phyloP scores from a whole-genome alignment of 2,888 invertebrate species.

The Drosophila koepferae region DNA sequence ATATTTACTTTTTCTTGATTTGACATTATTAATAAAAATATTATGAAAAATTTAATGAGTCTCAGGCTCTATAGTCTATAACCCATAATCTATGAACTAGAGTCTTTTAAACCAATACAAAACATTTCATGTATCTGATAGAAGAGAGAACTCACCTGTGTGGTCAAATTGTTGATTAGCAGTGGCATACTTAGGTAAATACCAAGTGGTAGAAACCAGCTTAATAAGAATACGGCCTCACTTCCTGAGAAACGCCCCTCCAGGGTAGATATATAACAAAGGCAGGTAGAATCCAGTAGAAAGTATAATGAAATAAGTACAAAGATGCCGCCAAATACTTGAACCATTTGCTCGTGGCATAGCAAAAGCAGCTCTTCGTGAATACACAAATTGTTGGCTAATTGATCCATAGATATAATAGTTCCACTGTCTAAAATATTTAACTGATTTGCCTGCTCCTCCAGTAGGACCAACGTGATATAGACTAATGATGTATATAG shows the following conservation, averaged over 20 bases:
- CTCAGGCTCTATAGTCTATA: too few relatives aligned
- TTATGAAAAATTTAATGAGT: too few relatives aligned
- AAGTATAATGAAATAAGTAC: conserved; percentile 30
- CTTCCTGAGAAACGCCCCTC: neutral
- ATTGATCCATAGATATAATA: neutral
- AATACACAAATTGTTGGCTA: conserved; percentile 13
- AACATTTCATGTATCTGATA: neutral
- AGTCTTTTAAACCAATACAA: neutral
- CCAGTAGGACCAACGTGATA: conserved; percentile 9
- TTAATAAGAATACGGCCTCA: neutral
- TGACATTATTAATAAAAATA: too few relatives aligned
- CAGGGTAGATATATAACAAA: conserved; percentile 7
- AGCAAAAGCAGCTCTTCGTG: conserved; percentile 49
- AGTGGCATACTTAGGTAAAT: conserved; percentile 42
- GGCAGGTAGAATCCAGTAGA: conserved; percentile 29
- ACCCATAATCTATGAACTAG: too few relatives aligned
- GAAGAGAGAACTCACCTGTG: conserved; percentile 21
- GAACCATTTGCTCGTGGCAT: conserved; percentile 31
- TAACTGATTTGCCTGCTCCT: conserved; percentile 18
- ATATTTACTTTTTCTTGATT: too few relatives aligned
- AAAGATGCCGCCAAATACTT: conserved; percentile 45
- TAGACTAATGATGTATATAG: conserved; percentile 33
- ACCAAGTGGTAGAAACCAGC: conserved; percentile 21
- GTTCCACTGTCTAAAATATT: neutral
- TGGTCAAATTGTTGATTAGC: conserved; percentile 31